These are phyloP conservation scores for Cuniculus paca DNA, from an alignment of 2,797 vertebrate species.

Conservation along the genomic window DNA sequence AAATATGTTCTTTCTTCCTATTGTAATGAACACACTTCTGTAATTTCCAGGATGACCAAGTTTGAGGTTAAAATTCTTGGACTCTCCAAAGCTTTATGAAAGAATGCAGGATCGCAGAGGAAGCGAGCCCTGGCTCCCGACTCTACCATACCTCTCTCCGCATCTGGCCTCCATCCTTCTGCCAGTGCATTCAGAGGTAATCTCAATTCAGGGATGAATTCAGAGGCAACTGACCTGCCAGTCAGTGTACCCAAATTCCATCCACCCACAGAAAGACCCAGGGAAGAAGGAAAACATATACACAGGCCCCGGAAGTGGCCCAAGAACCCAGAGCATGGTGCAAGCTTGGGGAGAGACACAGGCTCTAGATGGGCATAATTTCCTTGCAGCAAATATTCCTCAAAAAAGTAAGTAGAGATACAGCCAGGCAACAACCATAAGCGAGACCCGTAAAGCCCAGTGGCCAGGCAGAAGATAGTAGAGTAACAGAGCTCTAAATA, in stretches of 20 bases:
- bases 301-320: not conserved
- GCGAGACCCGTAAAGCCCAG: not conserved
- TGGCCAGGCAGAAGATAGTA: not conserved
- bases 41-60: not conserved
- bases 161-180: not conserved
- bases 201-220: not conserved
- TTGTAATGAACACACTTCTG: not conserved
- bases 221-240: not conserved
- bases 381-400: not conserved
- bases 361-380: not conserved
- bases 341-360: not conserved
- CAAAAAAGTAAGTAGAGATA: not conserved
- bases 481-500: not conserved
- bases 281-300: not conserved
- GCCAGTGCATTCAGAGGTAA: not conserved
- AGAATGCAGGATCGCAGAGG: not conserved
- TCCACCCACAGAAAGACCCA: not conserved
- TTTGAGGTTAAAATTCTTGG: not conserved
- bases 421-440: not conserved
- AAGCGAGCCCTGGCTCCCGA: not conserved
- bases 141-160: not conserved
- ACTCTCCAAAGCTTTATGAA: not conserved
- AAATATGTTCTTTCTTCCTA: not conserved
- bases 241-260: not conserved
- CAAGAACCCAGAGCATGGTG: not conserved